Evolutionary conservation across 2,113 vertebrate species (phyloP).

Genomic region (Parotia lawesii): DNA sequence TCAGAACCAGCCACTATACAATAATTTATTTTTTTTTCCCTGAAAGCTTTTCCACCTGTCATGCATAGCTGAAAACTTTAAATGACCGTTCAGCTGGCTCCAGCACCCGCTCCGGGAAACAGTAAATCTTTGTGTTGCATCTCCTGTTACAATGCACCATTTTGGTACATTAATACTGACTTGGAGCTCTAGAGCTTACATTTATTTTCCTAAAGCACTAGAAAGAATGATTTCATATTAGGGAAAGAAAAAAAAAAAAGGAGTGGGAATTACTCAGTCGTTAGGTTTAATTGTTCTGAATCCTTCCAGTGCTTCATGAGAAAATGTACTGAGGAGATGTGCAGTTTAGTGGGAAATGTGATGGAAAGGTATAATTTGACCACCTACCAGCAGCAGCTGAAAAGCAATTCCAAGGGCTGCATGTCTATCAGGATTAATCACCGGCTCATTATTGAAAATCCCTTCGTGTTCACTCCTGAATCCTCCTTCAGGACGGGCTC

Average conservation of each 20-base stretch:
- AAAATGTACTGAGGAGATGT: slow-evolving; percentile 52
- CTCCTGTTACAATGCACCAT: neutral
- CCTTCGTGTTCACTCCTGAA: neutral
- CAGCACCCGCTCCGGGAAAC: neutral
- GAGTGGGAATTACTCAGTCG: slow-evolving; percentile 63
- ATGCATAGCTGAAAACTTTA: neutral
- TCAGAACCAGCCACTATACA: neutral
- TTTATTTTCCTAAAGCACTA: slow-evolving; percentile 17
- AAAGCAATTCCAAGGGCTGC: slow-evolving; percentile 55
- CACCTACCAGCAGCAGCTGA: slow-evolving; percentile 66
- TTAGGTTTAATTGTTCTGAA: slow-evolving; percentile 67
- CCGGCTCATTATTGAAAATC: slow-evolving; percentile 12
- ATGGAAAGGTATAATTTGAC: slow-evolving; percentile 75
- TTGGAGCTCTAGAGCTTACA: neutral
- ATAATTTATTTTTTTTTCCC: neutral
- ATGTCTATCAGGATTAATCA: slow-evolving; percentile 63
- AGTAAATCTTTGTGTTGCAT: neutral
- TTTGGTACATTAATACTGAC: neutral
- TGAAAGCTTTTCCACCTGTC: neutral
- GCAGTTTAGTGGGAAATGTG: slow-evolving; percentile 46
- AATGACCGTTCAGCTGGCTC: neutral
- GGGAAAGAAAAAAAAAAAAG: neutral
- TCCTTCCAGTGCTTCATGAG: slow-evolving; percentile 49
- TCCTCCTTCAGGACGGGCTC: neutral
- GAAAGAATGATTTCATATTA: slow-evolving; percentile 42